Evolutionary conservation across 2,888 invertebrate genomes (phyloP).

Genomic region (Cyclophora albipunctata): DNA sequence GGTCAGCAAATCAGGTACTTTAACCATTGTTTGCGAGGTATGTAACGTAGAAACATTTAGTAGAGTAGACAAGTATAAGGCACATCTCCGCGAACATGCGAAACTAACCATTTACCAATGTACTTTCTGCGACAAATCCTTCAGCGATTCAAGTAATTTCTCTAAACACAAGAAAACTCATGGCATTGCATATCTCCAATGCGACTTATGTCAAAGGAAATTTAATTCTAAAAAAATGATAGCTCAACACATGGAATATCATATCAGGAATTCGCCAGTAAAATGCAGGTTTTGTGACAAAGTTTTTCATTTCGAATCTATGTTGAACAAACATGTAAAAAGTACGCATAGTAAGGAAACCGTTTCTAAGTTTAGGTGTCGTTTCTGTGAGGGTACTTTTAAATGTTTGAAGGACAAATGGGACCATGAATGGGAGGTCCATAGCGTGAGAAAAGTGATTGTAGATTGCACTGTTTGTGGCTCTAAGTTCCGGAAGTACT

Average conservation of each 20-base stretch:
- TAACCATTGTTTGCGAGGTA: slow-evolving; percentile 56
- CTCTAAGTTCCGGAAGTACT: slow-evolving; percentile 58
- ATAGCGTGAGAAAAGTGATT: slow-evolving; percentile 58
- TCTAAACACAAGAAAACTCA: slow-evolving; percentile 71
- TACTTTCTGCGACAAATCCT: slow-evolving; percentile 63
- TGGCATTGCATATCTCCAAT: slow-evolving; percentile 52
- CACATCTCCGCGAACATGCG: slow-evolving; percentile 64
- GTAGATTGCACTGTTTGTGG: slow-evolving; percentile 57
- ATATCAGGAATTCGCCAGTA: slow-evolving; percentile 47
- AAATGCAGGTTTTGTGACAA: slow-evolving; percentile 47
- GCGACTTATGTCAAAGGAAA: slow-evolving; percentile 62
- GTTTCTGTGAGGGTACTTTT: slow-evolving; percentile 46
- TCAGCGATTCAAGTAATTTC: slow-evolving; percentile 69
- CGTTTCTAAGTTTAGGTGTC: slow-evolving; percentile 40
- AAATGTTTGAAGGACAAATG: slow-evolving; percentile 57
- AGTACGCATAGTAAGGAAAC: slow-evolving; percentile 40
- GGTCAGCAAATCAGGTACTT: slow-evolving; percentile 42
- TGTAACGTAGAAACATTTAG: slow-evolving; percentile 47
- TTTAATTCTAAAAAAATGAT: slow-evolving; percentile 69
- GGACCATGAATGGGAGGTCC: slow-evolving; percentile 66
- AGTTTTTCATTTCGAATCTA: slow-evolving; percentile 58
- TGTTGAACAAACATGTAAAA: slow-evolving; percentile 59
- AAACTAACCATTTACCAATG: slow-evolving; percentile 66
- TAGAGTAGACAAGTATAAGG: slow-evolving; percentile 60
- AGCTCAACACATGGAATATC: slow-evolving; percentile 61